phyloP scores from a whole-genome alignment of 1,140 invertebrate species.

The Oryctes rhinoceros region DNA sequence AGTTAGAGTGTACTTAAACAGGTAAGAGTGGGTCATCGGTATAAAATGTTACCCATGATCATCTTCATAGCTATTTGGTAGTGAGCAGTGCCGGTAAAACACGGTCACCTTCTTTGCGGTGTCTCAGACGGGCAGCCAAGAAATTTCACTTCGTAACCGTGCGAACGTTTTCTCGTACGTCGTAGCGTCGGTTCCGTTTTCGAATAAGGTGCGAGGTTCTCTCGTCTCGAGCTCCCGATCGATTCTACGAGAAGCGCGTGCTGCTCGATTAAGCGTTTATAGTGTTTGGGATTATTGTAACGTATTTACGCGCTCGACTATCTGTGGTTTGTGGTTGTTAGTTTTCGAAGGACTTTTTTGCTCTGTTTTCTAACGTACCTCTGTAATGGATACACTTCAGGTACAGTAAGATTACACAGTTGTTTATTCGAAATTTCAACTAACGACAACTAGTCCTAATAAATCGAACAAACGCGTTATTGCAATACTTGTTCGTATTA shows the following conservation, averaged over 20 bases:
- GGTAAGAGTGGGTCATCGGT: constrained; percentile 42
- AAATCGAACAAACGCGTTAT: no score
- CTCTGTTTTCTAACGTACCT: background rate
- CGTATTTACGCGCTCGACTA: background rate
- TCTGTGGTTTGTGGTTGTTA: background rate
- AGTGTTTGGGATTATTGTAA: background rate
- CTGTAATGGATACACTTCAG: background rate
- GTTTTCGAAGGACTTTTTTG: background rate
- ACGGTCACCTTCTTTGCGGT: constrained; percentile 41
- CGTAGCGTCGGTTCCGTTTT: constrained; percentile 9
- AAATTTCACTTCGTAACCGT: constrained; percentile 42
- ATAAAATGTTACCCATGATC: constrained; percentile 42
- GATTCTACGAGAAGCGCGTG: background rate
- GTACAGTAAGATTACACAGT: background rate
- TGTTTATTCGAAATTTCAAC: no score
- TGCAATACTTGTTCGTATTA: no score
- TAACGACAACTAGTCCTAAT: no score
- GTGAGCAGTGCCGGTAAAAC: constrained; percentile 43
- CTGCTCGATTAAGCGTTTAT: background rate
- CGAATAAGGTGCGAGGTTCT: background rate
- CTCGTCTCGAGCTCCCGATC: background rate
- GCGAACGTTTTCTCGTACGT: constrained; percentile 43
- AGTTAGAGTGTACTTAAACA: constrained; percentile 25
- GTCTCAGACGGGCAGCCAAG: background rate
- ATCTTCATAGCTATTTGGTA: constrained; percentile 42